Conservation (phyloP, 2,888 invertebrate genomes). For the Aphodius sticticus region DNA sequence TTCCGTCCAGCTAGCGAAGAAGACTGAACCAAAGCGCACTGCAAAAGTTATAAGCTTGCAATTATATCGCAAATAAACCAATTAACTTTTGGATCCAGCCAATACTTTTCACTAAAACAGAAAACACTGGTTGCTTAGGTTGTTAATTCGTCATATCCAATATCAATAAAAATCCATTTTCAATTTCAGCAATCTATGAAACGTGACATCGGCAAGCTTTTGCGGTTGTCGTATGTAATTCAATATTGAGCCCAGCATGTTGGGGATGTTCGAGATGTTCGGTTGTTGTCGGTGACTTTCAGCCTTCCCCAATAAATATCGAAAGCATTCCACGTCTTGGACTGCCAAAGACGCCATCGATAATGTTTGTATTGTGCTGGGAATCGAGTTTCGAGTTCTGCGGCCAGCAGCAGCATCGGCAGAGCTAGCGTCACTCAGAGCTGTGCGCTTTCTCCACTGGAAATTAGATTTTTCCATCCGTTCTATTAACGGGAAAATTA, state of each 20-base stretch:
- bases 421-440: neutral
- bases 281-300: neutral
- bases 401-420: neutral
- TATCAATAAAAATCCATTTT: neutral
- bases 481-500: neutral
- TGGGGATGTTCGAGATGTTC: neutral
- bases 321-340: neutral
- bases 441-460: neutral
- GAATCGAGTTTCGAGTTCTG: neutral
- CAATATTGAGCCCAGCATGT: neutral
- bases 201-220: neutral
- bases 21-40: too few species aligned
- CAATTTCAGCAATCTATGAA: neutral
- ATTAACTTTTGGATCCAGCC: too few species aligned
- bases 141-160: too few species aligned
- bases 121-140: too few species aligned
- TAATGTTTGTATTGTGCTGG: neutral
- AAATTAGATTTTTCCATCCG: neutral
- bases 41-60: too few species aligned
- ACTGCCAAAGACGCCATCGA: neutral
- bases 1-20: too few species aligned
- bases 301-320: neutral
- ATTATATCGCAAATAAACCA: too few species aligned
- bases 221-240: neutral
- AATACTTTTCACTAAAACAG: too few species aligned